Percentiles rank a stretch among this genome's conserved stretches.
Evolutionary conservation across 1,140 invertebrate genomes (phyloP).

Genomic region (Drosophila ambigua): DNA sequence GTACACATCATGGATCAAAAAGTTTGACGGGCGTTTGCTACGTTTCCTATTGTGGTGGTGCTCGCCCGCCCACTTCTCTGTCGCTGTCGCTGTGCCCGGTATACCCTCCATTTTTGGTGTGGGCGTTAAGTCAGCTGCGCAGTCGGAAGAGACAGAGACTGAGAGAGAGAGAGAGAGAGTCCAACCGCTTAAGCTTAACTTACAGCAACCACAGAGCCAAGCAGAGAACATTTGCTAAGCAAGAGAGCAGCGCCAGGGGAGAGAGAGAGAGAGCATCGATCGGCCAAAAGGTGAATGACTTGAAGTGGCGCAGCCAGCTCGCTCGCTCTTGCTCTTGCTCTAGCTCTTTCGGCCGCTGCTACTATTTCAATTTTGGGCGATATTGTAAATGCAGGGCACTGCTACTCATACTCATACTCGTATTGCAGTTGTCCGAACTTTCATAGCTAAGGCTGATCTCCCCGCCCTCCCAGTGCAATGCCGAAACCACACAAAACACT

Average conservation of each 20-base stretch:
- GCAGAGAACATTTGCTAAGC: slow-evolving; percentile 24
- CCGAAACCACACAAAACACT: neutral
- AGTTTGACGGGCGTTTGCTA: slow-evolving; percentile 49
- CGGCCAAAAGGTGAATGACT: slow-evolving; percentile 75
- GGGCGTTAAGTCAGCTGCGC: slow-evolving; percentile 66
- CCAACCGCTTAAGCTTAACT: slow-evolving; percentile 27
- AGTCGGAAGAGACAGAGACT: slow-evolving; percentile 2
- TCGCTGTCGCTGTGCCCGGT: slow-evolving; percentile 5
- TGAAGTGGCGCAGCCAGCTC: slow-evolving; percentile 44
- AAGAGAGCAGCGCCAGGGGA: slow-evolving; percentile 10
- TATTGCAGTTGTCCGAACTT: slow-evolving; percentile 34
- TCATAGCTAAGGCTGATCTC: slow-evolving; percentile 10
- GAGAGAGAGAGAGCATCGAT: slow-evolving; percentile 10
- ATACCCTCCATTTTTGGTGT: slow-evolving; percentile 31
- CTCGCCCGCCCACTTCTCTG: slow-evolving; percentile 10
- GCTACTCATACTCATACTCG: slow-evolving; percentile 8
- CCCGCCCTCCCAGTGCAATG: too few species aligned
- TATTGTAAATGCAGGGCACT: slow-evolving; percentile 61
- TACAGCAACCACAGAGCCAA: slow-evolving; percentile 1
- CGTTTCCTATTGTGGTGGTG: slow-evolving; percentile 64
- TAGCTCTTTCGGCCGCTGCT: neutral
- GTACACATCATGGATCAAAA: slow-evolving; percentile 68
- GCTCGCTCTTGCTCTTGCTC: slow-evolving; percentile 1
- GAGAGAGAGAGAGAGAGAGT: slow-evolving; percentile 10
- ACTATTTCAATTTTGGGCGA: slow-evolving; percentile 47